These are phyloP conservation scores for Tiliacea citrago DNA, from an alignment of 2,888 invertebrate species.

Conservation along the genomic window DNA sequence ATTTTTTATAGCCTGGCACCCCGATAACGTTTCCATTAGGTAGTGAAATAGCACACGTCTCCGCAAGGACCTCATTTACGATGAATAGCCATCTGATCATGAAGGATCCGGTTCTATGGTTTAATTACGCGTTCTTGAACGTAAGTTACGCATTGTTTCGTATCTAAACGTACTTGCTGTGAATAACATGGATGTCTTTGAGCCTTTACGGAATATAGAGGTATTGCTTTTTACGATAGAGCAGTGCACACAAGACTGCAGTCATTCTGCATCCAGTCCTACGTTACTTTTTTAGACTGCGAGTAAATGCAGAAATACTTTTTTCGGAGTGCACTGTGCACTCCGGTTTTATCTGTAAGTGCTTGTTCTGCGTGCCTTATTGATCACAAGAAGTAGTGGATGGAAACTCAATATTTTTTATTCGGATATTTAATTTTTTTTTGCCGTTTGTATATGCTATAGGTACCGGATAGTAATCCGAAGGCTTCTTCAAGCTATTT, in stretches of 20 bases:
- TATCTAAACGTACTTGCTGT: slow-evolving; percentile 70
- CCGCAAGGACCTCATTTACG: slow-evolving; percentile 82
- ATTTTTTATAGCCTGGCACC: slow-evolving; percentile 70
- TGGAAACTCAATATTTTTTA: slow-evolving; percentile 8
- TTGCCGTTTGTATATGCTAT: slow-evolving; percentile 2
- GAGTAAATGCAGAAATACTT: slow-evolving; percentile 23
- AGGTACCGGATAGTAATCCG: slow-evolving; percentile 13
- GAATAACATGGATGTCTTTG: slow-evolving; percentile 65
- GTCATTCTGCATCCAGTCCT: slow-evolving; percentile 13
- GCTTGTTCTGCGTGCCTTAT: slow-evolving; percentile 6
- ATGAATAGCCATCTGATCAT: slow-evolving; percentile 77
- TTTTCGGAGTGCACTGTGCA: slow-evolving; percentile 4
- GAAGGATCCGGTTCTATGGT: slow-evolving; percentile 78
- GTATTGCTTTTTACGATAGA: slow-evolving; percentile 57
- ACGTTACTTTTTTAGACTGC: slow-evolving; percentile 28
- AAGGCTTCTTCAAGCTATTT: slow-evolving; percentile 27
- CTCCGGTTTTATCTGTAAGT: slow-evolving; percentile 22
- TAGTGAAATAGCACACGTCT: slow-evolving; percentile 80
- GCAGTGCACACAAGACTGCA: slow-evolving; percentile 28
- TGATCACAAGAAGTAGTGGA: slow-evolving; percentile 15
- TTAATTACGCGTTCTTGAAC: slow-evolving; percentile 81
- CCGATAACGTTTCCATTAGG: slow-evolving; percentile 76
- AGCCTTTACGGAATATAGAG: slow-evolving; percentile 62
- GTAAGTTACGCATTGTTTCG: slow-evolving; percentile 74
- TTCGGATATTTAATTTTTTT: slow-evolving; percentile 11